Evolutionary conservation across 2,888 invertebrate species (phyloP).

Genomic region (Disparrhopalites patrizii): DNA sequence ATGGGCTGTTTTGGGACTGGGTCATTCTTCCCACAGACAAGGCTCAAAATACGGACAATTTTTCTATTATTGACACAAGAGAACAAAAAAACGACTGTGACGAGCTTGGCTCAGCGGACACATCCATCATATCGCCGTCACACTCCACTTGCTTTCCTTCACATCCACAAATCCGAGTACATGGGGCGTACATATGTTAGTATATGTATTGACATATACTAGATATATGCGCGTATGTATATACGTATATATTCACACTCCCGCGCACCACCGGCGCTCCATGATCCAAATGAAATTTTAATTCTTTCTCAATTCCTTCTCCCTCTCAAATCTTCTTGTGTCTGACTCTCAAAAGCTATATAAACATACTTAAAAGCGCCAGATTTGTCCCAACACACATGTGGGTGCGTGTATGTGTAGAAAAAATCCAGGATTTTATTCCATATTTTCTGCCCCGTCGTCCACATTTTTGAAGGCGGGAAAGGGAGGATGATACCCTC

Average conservation of each 20-base stretch:
- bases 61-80: conserved; percentile 9
- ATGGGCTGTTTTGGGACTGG: conserved; percentile 2
- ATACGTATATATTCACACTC: neutral
- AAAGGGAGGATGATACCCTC: too few species aligned
- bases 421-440: too few species aligned
- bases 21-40: neutral
- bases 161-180: too few species aligned
- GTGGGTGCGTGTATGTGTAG: too few species aligned
- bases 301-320: conserved; percentile 1
- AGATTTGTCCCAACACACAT: too few species aligned
- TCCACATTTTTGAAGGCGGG: too few species aligned
- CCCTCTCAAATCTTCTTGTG: too few species aligned
- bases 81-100: conserved; percentile 1
- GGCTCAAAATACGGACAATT: conserved; percentile 5
- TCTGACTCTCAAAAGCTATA: too few species aligned
- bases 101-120: conserved; percentile 15
- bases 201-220: neutral
- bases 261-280: neutral
- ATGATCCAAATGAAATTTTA: conserved; percentile 6
- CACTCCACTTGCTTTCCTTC: too few species aligned
- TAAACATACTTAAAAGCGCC: too few species aligned
- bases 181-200: too few species aligned
- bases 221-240: neutral
- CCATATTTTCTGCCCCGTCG: too few species aligned
- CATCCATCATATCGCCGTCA: conserved; percentile 13